Base-by-base conservation (phyloP, 2,888 invertebrate genomes). In the Aphodius sticticus region DNA sequence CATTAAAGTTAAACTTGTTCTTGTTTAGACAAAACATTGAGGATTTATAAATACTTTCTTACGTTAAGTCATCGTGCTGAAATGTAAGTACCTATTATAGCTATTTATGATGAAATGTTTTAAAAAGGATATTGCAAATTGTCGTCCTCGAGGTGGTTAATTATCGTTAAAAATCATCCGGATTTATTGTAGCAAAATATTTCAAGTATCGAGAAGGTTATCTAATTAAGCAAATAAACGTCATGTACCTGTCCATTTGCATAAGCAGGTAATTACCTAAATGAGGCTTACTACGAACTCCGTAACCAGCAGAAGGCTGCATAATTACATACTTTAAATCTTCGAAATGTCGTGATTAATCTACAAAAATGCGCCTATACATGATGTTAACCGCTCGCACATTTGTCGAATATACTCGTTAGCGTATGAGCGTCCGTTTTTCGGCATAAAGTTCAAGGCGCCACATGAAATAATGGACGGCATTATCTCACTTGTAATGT, bases 171-270 rank as follows among this genome's bases (percentile, higher is more conserved):
- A n/a, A 53, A 53, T 53, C 53, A 53, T 1, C 3, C 53, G 53
- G 53, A 53, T 53, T 53, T 53, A 53, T 53, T 53, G 12, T 53
- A 53, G 12, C 53, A 53, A 12, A 53, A 53, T 53, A 53, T 53
- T 53, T 3, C 53, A 53, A 53, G 53, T 53, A 53, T 53, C 53
- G 53, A 53, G 53, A 53, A 53, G 53, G 53, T 53, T 53, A 53
- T 53, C 53, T 53, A 53, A 53, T 53, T 53, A 53, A 53, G 53
- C 53, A 53, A 53, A 53, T 53, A 53, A 53, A 53, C 53, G 53
- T 53, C 53, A 9, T 53, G 53, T 53, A 53, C 53, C 7, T 53
- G 53, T 53, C 53, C 9, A 53, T 53, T 53, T 53, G 53, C 53
- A 53, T 53, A 53, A 12, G 53, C 53, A 53, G 53, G 53, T 53